Conservation (phyloP, 1,140 invertebrate species). For the Eriocheir sinensis region DNA sequence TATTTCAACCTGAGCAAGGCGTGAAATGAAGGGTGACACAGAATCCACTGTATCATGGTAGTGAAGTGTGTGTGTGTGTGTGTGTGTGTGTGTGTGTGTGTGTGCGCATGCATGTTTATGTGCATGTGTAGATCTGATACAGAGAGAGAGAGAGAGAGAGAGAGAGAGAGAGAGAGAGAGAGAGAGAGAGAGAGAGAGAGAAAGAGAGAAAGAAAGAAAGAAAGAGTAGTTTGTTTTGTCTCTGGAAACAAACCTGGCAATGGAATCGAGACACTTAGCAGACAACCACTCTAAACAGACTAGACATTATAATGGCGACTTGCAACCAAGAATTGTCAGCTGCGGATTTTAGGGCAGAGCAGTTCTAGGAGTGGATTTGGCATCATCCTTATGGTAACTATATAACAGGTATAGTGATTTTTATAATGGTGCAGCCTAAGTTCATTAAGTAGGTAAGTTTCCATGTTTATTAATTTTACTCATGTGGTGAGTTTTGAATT, state of each 20-base stretch:
- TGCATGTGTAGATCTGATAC: too few species aligned
- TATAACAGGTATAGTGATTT: conserved; percentile 79
- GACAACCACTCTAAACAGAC: conserved; percentile 75
- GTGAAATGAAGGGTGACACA: too few species aligned
- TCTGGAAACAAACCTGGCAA: conserved; percentile 70
- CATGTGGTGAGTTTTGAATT: background rate
- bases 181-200: too few species aligned
- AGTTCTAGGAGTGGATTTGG: conserved; percentile 76
- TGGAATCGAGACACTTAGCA: conserved; percentile 71
- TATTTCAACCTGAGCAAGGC: too few species aligned
- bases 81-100: background rate
- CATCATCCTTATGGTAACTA: conserved; percentile 76
- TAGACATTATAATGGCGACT: conserved; percentile 76
- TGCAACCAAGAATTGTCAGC: conserved; percentile 76
- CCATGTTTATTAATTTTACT: conserved; percentile 38
- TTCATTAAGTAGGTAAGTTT: conserved; percentile 73
- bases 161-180: too few species aligned
- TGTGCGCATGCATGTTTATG: too few species aligned
- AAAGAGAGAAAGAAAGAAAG: too few species aligned
- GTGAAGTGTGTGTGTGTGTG: conserved; percentile 39
- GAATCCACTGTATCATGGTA: background rate
- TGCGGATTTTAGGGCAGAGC: conserved; percentile 75
- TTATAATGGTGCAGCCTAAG: conserved; percentile 71
- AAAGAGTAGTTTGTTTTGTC: conserved; percentile 46
- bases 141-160: too few species aligned